Evolutionary conservation across 2,797 vertebrate genomes (phyloP).

Genomic region (Florisuga fusca): DNA sequence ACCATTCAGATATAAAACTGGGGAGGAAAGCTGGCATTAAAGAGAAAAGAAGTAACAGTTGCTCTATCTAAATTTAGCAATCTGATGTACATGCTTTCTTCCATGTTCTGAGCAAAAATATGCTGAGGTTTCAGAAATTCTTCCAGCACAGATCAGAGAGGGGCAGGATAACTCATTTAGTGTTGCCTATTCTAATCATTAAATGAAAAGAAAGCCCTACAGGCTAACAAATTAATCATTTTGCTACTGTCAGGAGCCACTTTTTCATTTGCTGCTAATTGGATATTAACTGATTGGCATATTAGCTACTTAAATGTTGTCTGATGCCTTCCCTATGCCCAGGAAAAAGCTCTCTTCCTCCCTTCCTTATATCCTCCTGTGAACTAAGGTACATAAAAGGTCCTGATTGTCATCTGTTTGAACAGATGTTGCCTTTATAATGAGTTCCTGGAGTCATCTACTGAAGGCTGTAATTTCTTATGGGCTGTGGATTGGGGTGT

Average conservation of each 20-base stretch:
- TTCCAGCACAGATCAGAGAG: not conserved
- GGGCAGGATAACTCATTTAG: not conserved
- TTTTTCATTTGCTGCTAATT: not conserved
- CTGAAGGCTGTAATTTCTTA: not conserved
- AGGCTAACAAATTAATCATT: constrained; percentile 7
- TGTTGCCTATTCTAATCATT: not conserved
- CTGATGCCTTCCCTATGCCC: not conserved
- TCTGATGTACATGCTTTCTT: not conserved
- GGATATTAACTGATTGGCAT: not conserved
- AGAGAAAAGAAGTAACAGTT: not conserved
- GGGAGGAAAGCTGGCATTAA: not conserved
- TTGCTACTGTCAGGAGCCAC: not conserved
- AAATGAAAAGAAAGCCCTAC: not conserved
- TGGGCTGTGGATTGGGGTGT: accelerated
- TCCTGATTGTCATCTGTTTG: not conserved
- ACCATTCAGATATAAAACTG: not conserved
- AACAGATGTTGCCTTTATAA: not conserved
- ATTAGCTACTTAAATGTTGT: not conserved
- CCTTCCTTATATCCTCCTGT: not conserved
- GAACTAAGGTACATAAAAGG: not conserved
- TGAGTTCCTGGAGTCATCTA: not conserved
- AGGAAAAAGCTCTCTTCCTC: not conserved
- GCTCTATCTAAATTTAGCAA: not conserved
- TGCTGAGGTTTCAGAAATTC: constrained; percentile 12
- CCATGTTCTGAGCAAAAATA: not conserved